phyloP scores from a whole-genome alignment of 2,888 invertebrate genomes.

The Pollenia labialis region DNA sequence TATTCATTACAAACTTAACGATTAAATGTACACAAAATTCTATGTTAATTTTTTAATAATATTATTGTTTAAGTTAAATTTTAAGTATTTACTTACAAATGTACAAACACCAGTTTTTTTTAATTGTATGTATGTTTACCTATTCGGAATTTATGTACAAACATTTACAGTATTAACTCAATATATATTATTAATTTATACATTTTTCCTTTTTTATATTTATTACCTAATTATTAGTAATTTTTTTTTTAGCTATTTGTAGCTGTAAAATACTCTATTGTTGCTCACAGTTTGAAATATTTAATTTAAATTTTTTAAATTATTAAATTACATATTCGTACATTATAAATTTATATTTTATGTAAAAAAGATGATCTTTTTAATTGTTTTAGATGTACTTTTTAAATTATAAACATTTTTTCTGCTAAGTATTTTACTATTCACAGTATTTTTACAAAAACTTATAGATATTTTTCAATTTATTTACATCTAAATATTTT shows the following conservation, averaged over 20 bases:
- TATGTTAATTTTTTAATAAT: background rate
- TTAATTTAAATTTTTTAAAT: conserved; percentile 42
- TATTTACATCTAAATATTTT: too few relatives aligned
- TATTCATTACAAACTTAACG: conserved; percentile 64
- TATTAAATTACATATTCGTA: conserved; percentile 28
- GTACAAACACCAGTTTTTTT: conserved; percentile 54
- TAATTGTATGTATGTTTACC: conserved; percentile 27
- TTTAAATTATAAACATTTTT: conserved; percentile 5
- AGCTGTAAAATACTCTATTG: conserved; percentile 69
- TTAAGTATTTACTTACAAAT: conserved; percentile 46
- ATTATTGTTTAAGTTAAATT: conserved; percentile 12
- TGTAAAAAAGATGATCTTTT: background rate
- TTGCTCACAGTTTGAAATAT: conserved; percentile 71
- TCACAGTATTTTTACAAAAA: conserved; percentile 3
- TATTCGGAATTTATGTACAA: conserved; percentile 23
- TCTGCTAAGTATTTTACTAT: background rate
- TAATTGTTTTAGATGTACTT: conserved; percentile 7
- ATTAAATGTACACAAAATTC: conserved; percentile 45
- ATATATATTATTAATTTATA: background rate
- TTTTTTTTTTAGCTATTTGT: conserved; percentile 59
- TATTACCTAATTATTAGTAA: conserved; percentile 49
- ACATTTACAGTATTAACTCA: conserved; percentile 20
- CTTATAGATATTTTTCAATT: background rate
- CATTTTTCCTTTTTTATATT: conserved; percentile 22
- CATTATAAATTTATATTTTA: conserved; percentile 5